Percentiles rank a stretch among this genome's conserved stretches.
Conservation (phyloP, 2,113 vertebrate genomes). For the Caracal caracal region DNA sequence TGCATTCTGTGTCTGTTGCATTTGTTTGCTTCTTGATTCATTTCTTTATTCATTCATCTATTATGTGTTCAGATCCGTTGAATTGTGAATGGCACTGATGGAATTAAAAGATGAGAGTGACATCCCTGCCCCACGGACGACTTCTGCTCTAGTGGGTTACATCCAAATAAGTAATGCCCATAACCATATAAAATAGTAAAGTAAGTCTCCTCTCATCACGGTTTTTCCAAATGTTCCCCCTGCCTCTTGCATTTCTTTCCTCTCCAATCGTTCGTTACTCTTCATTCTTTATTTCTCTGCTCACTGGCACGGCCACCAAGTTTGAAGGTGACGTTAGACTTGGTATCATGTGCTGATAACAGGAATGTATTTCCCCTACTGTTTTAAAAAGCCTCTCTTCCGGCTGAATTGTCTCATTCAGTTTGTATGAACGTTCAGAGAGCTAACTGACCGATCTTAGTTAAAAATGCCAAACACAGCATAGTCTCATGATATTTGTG, state of each 20-base stretch:
- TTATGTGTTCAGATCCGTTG: neutral
- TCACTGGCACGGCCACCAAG: neutral
- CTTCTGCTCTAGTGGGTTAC: neutral
- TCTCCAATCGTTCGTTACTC: neutral
- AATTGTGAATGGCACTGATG: neutral
- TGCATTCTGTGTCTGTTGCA: neutral
- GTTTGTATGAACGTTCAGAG: neutral
- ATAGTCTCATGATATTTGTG: neutral
- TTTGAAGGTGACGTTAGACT: neutral
- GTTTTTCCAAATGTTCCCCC: neutral
- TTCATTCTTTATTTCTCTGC: neutral
- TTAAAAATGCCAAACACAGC: neutral
- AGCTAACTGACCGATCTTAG: slow-evolving; percentile 29
- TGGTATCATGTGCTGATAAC: neutral
- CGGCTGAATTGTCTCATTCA: neutral
- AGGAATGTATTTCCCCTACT: neutral
- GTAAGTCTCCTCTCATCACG: neutral
- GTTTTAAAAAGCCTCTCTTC: neutral
- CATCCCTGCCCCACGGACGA: neutral
- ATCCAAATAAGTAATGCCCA: neutral
- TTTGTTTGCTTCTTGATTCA: neutral
- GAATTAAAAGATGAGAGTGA: neutral
- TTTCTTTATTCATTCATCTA: neutral
- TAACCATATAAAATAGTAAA: neutral
- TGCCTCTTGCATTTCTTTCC: neutral